Base-by-base conservation (phyloP, 1,140 invertebrate genomes). In the Centruroides sculpturatus region DNA sequence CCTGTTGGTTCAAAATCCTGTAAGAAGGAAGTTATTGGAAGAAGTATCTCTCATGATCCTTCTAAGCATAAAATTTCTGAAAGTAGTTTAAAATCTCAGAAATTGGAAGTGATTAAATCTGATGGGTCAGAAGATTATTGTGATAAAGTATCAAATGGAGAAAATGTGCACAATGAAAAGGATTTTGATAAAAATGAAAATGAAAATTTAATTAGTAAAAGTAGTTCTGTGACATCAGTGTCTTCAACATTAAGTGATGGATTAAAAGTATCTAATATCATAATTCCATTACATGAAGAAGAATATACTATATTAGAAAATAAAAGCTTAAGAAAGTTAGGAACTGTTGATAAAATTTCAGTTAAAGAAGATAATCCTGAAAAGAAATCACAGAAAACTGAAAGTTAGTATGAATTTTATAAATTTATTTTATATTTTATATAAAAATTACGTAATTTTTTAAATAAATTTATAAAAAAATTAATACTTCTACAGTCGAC, bases 21-120 rank as follows among this genome's bases (percentile, higher is more conserved):
- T 12, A 64, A 64, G 53, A 59, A 47, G 47, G 63, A 64, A 5
- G 50, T 13, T 35, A 59, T 59, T 58, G 57, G 34, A 5, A 47
- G 63, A 8, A 64, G 63, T 47, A 64, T 64, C 36, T 64, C 63
- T 35, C 59, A 64, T 59, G 63, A 64, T 53, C 59, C 63, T 35
- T 13, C 62, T 23, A 34, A 49, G 13, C 53, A 48, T 35, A 62
- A 57, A 36, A 41, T 41, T 6, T 41, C 8, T 1, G 41, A 41
- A 8, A 41, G 41, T 8, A 41, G 5, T 51, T 51, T 34, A 51
- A 5, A 13, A n/a, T 51, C 50, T 10, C 50, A n/a, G 6, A n/a
- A 34, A 13, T 11, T 51, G 8, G 50, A 34, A 13, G 12, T 34
- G 5, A 51, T 51, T 11, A 51, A n/a, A 51, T 51, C 50, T 10